Conservation (phyloP, 2,113 vertebrate genomes). For the Amphiprion ocellaris region DNA sequence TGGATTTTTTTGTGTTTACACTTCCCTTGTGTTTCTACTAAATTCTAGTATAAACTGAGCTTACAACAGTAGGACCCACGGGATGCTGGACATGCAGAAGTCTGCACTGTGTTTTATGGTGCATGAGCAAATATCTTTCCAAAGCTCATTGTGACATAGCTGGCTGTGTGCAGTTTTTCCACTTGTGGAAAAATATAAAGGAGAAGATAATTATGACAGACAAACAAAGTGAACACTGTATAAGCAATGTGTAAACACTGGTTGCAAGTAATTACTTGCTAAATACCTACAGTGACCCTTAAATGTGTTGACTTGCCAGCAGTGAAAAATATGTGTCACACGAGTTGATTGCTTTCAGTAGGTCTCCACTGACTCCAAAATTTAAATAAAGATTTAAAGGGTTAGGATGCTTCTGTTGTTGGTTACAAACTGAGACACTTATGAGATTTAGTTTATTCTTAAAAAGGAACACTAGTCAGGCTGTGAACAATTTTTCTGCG, state of each 20-base stretch:
- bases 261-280: not conserved
- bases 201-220: slow-evolving; percentile 5
- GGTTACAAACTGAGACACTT: not conserved
- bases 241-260: not conserved
- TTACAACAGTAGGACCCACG: not conserved
- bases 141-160: slow-evolving; percentile 7
- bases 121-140: not conserved
- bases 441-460: not conserved
- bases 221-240: not conserved
- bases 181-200: slow-evolving; percentile 23
- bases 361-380: not conserved
- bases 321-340: not conserved
- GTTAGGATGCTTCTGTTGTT: not conserved
- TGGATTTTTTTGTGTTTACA: too few relatives aligned
- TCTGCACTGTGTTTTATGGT: not conserved
- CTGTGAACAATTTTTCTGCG: not conserved
- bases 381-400: not conserved
- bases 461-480: not conserved
- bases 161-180: slow-evolving; percentile 5
- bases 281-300: too few relatives aligned
- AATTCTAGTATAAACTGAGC: not conserved
- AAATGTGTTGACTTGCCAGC: not conserved
- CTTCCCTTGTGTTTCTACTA: not conserved
- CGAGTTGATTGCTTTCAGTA: not conserved
- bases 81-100: not conserved